A percentile compares a stretch with the other conserved stretches of the same genome.
Conservation (phyloP, 2,888 invertebrate genomes). For the Amiota mariae region DNA sequence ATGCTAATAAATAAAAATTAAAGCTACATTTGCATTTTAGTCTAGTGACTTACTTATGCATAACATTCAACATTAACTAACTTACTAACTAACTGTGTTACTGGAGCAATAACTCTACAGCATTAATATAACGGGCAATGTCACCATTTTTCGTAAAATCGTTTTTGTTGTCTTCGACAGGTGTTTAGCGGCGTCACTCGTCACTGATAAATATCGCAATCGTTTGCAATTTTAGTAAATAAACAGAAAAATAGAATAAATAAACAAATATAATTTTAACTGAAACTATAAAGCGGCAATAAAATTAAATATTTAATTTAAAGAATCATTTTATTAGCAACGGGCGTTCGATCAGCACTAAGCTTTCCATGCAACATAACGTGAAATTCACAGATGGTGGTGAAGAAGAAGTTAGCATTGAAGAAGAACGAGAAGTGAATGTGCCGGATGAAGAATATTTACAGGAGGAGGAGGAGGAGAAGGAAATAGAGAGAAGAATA, state of each 20-base stretch:
- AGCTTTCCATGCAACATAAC: constrained; percentile 26
- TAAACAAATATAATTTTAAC: background rate
- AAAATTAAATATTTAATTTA: background rate
- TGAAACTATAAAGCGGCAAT: background rate
- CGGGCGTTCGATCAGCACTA: constrained; percentile 4
- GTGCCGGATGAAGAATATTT: constrained; percentile 30
- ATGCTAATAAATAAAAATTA: constrained; percentile 9
- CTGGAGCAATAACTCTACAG: background rate
- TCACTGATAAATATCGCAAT: background rate
- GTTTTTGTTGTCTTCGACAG: constrained; percentile 11
- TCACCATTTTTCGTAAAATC: background rate
- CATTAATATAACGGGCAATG: constrained; percentile 5
- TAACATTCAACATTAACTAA: background rate
- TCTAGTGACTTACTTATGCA: background rate
- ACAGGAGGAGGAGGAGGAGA: background rate
- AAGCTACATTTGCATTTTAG: background rate
- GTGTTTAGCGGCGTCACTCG: constrained; percentile 11
- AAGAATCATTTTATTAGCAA: constrained; percentile 35
- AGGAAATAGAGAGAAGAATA: background rate
- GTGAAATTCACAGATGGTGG: background rate
- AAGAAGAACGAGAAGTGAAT: constrained; percentile 21
- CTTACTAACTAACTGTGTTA: background rate
- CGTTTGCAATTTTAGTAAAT: background rate
- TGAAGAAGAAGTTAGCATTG: constrained; percentile 24
- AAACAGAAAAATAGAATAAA: background rate